Conservation (phyloP, 1,140 invertebrate genomes). For the Uloborus diversus region DNA sequence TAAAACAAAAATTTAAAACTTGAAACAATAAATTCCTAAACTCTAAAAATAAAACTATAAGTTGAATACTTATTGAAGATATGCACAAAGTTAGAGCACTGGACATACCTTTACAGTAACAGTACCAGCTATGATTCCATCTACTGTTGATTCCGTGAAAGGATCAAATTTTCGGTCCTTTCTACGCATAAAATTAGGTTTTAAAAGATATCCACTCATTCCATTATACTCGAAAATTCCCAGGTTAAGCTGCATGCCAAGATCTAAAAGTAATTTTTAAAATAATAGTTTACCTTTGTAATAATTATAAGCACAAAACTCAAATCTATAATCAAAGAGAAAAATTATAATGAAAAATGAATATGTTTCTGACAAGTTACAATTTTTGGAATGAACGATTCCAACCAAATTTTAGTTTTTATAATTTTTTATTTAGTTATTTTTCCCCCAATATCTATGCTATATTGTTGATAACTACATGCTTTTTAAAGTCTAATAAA, state of each 20-base stretch:
- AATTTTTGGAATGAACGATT: too few species aligned
- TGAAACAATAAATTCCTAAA: neutral
- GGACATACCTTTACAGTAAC: constrained; percentile 90
- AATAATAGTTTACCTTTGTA: too few species aligned
- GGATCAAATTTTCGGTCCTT: constrained; percentile 95
- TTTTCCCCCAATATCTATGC: too few species aligned
- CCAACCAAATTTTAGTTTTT: too few species aligned
- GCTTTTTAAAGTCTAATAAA: too few species aligned
- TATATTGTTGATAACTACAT: too few species aligned
- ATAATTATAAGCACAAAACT: constrained; percentile 1
- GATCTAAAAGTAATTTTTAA: constrained; percentile 69
- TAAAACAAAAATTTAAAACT: neutral
- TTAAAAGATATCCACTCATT: constrained; percentile 92
- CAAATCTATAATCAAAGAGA: neutral
- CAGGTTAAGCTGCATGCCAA: constrained; percentile 98
- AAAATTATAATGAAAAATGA: too few species aligned
- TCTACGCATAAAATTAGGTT: constrained; percentile 98
- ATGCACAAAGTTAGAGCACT: too few species aligned
- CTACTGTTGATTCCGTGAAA: constrained; percentile 98
- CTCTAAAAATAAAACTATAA: too few species aligned
- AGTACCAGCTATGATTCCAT: constrained; percentile 98
- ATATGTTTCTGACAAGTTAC: too few species aligned
- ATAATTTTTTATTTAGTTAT: too few species aligned
- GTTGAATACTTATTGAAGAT: too few species aligned
- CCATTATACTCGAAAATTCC: constrained; percentile 99